Percentiles rank a stretch among this genome's conserved stretches.
These are phyloP conservation scores for Enteromius paludinosus DNA, from an alignment of 2,797 vertebrate species.

Conservation along the genomic window DNA sequence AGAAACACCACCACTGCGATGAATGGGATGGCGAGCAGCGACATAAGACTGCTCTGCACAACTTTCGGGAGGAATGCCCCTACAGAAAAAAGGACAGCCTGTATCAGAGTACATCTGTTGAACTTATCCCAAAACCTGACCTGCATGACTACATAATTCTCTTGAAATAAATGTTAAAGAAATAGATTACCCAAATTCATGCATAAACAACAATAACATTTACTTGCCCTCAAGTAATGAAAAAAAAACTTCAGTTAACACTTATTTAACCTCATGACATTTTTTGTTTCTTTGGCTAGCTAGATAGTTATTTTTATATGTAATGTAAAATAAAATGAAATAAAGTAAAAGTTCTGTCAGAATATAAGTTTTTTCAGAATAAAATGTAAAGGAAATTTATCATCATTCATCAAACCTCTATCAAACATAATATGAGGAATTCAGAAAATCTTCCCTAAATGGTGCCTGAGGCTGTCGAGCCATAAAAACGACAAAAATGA, in stretches of 20 bases:
- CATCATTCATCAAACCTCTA: not conserved
- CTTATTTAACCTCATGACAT: not conserved
- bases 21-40: constrained; percentile 77
- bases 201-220: too few relatives aligned
- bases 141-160: not conserved
- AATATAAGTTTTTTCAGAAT: too few relatives aligned
- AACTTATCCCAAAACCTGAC: not conserved
- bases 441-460: not conserved
- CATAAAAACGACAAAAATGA: not conserved
- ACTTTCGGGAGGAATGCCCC: constrained; percentile 62
- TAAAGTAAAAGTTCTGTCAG: not conserved
- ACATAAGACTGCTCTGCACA: constrained; percentile 77
- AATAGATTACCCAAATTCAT: not conserved
- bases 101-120: constrained; percentile 12
- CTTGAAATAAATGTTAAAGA: not conserved
- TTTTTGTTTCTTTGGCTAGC: not conserved
- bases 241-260: not conserved
- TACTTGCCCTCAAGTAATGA: too few relatives aligned
- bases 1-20: constrained; percentile 73
- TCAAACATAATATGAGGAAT: not conserved
- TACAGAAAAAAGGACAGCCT: constrained; percentile 29
- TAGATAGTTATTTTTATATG: not conserved
- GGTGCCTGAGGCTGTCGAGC: not conserved
- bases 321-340: not conserved
- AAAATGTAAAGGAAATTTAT: not conserved